Percentiles rank a stretch among this genome's conserved stretches.
Evolutionary conservation across 2,797 vertebrate species (phyloP).

Genomic region (Leptodactylus fallax): DNA sequence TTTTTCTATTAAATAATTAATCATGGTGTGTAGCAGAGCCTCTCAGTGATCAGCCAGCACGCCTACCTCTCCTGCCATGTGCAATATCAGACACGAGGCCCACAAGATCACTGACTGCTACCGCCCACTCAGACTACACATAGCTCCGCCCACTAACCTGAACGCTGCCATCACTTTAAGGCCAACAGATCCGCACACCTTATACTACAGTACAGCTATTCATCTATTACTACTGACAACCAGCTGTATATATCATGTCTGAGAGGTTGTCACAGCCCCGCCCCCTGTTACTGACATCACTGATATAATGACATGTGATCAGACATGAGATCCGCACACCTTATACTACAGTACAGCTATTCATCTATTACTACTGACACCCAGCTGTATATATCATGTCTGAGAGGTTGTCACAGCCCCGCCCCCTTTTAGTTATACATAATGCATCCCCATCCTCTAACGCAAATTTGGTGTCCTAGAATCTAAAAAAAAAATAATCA

Average conservation of each 20-base stretch:
- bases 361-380: too few relatives aligned
- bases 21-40: background rate
- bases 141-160: too few relatives aligned
- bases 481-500: too few relatives aligned
- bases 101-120: background rate
- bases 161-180: background rate
- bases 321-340: too few relatives aligned
- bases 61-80: background rate
- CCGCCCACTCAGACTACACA: too few relatives aligned
- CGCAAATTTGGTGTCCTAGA: too few relatives aligned
- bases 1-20: background rate
- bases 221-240: background rate
- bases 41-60: constrained; percentile 1
- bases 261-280: background rate
- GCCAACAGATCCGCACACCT: background rate
- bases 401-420: too few relatives aligned
- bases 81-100: background rate
- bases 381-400: too few relatives aligned
- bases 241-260: background rate
- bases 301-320: too few relatives aligned
- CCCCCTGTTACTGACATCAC: background rate
- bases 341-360: too few relatives aligned
- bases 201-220: background rate
- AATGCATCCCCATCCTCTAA: too few relatives aligned
- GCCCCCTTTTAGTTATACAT: too few relatives aligned